A percentile compares a stretch with the other conserved stretches of the same genome.
Conservation (phyloP, 2,113 vertebrate genomes). For the Zapus hudsonius region DNA sequence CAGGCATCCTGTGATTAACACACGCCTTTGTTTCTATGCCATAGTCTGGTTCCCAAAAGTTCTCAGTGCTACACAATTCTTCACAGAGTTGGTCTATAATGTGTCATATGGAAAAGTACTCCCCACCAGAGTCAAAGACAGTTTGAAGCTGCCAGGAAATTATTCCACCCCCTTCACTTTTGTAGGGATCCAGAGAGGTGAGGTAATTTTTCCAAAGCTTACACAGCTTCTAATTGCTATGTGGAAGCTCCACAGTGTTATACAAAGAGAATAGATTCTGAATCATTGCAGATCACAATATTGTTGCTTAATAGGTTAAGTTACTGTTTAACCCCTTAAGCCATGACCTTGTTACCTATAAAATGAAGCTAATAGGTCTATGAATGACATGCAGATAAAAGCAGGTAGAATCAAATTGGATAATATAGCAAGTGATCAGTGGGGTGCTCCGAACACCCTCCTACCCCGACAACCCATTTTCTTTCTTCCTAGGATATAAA, state of each 20-base stretch:
- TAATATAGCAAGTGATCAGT: neutral
- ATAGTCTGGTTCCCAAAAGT: neutral
- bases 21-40: neutral
- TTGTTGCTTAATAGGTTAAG: neutral
- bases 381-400: neutral
- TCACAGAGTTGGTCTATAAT: neutral
- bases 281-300: neutral
- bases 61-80: neutral
- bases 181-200: neutral
- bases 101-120: neutral
- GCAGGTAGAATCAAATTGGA: neutral
- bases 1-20: neutral
- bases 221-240: neutral
- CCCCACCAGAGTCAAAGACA: neutral
- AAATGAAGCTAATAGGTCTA: neutral
- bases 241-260: neutral
- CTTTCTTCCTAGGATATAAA: neutral
- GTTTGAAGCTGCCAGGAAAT: neutral
- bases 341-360: neutral
- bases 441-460: neutral
- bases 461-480: neutral
- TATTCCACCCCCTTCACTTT: neutral
- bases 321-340: neutral
- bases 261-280: neutral
- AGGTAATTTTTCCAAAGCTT: neutral